phyloP scores from a whole-genome alignment of 2,888 invertebrate species.

The Cyrtodaria siliqua region DNA sequence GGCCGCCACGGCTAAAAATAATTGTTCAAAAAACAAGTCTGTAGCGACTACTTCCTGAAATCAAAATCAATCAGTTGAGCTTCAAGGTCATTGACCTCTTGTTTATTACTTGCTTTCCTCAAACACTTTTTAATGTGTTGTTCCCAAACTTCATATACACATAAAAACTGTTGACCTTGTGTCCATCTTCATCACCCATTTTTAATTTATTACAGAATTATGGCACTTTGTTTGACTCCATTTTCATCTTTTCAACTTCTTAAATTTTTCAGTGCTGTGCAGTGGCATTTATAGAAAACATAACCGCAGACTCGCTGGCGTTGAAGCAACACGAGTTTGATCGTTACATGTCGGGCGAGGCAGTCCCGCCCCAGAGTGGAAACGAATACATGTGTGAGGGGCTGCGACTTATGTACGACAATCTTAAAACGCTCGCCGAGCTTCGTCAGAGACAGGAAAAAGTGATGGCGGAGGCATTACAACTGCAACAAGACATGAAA shows the following conservation, averaged over 20 bases:
- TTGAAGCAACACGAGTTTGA: slow-evolving; percentile 97
- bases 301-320: slow-evolving; percentile 96
- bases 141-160: too few species aligned
- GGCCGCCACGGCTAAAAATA: too few species aligned
- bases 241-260: slow-evolving; percentile 8
- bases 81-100: too few species aligned
- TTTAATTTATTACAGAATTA: too few species aligned
- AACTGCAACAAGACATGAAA: slow-evolving; percentile 90
- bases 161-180: neutral
- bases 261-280: slow-evolving; percentile 96
- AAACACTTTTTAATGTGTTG: too few species aligned
- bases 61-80: too few species aligned
- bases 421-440: slow-evolving; percentile 90
- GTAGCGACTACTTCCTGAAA: too few species aligned
- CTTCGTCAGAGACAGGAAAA: slow-evolving; percentile 90
- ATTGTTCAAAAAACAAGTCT: too few species aligned
- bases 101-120: too few species aligned
- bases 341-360: slow-evolving; percentile 96
- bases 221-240: too few species aligned
- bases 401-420: slow-evolving; percentile 93
- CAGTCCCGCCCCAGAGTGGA: slow-evolving; percentile 93
- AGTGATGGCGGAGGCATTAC: slow-evolving; percentile 89
- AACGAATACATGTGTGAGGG: slow-evolving; percentile 88
- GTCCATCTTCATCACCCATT: too few species aligned
- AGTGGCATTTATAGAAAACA: slow-evolving; percentile 98